Evolutionary conservation across 2,797 vertebrate species (phyloP), one percentile per base, ranked within the genome.

Genomic region (Podarcis lilfordi): DNA sequence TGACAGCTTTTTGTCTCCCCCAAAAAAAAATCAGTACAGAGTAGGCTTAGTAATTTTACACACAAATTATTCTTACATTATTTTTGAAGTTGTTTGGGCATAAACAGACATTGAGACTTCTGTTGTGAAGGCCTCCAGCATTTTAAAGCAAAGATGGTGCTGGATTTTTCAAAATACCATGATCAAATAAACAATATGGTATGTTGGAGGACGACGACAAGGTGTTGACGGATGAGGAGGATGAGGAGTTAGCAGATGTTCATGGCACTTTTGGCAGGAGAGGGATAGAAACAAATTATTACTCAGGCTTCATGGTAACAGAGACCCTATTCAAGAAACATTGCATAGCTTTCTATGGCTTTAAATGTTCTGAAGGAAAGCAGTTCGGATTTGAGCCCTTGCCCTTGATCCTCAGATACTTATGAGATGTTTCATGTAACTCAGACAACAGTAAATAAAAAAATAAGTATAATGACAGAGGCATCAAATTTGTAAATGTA

Each of bases 1-100:
- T 45, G 45, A 45, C 9, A 45, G 10, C 45, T 45, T 45, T 45
- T 45, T 45, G 2, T 45, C 45, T 45, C 45, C 45, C 43, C 43
- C 43, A 8, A 8, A 61, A 61, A 61, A 19, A 19, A 61, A 19
- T 61, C 59, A 17, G 59, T 61, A 1, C 5, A 50, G 89, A 93
- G 91, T 92, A 88, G 76, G 66, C 94, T 95, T 95, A 96, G 96
- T 84, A 89, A 95, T 96, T 85, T 94, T 91, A 77, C 43, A 80
- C 91, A 91, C 92, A 93, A 85, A 91, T 92, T 91, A 83, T 77
- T 93, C 88, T 89, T 94, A 94, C 88, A 88, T 91, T 86, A 92
- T 95, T 45, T 94, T 96, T 95, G 95, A 87, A 88, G 94, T 93
- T 94, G 93, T 88, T 77, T 88, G 94, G 93, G 92, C 89, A 75